phyloP scores from a whole-genome alignment of 1,140 invertebrate species.

The Pemphigus obesinymphae region DNA sequence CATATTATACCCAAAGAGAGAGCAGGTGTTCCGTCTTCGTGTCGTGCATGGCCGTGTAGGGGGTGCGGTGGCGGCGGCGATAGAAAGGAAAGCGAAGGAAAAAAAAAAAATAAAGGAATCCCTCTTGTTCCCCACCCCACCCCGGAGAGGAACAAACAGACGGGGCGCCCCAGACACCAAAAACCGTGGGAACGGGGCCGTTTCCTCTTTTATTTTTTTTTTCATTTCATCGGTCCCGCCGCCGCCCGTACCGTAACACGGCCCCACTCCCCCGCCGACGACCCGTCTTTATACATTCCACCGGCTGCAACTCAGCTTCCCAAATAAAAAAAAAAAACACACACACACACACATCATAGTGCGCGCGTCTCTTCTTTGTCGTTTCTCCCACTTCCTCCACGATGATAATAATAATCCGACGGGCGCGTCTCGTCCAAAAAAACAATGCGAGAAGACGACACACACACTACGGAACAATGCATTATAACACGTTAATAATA shows the following conservation, averaged over 20 bases:
- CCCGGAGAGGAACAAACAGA: not conserved
- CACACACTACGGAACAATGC: not conserved
- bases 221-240: not conserved
- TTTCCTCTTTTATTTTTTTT: conserved; percentile 39
- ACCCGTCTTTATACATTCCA: not conserved
- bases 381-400: not conserved
- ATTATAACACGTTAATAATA: not conserved
- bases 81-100: not conserved
- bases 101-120: conserved; percentile 6
- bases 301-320: conserved; percentile 15
- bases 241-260: not conserved
- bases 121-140: not conserved
- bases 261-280: not conserved
- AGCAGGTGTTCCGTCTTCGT: conserved; percentile 2
- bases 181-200: conserved; percentile 38
- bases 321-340: not conserved
- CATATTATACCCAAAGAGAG: not conserved
- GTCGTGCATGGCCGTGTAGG: conserved; percentile 10
- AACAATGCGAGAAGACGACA: not conserved
- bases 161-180: conserved; percentile 30
- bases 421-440: not conserved
- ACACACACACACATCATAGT: not conserved
- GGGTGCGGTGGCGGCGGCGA: not conserved
- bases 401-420: not conserved
- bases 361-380: not conserved